Percentiles rank a stretch among this genome's conserved stretches.
phyloP scores from a whole-genome alignment of 92 coral and sea anemone species.

The Palythoa caribaeorum region DNA sequence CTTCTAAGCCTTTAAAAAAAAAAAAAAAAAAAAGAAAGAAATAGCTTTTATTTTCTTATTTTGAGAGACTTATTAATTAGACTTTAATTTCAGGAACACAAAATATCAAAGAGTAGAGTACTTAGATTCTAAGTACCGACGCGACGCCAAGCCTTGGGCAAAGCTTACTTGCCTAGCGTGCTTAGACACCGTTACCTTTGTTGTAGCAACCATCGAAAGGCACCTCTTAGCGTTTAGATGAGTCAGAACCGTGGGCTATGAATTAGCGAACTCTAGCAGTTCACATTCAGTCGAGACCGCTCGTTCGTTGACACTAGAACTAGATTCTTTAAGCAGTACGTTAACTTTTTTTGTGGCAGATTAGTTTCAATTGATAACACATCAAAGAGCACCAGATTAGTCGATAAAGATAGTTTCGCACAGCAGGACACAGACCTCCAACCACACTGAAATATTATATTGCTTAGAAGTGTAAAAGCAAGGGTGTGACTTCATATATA shows the following conservation, averaged over 20 bases:
- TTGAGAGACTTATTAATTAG: slow-evolving; percentile 3
- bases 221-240: neutral
- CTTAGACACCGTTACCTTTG: neutral
- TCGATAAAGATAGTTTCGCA: neutral
- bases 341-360: neutral
- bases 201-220: slow-evolving; percentile 14
- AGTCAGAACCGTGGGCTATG: neutral
- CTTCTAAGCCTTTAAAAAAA: too few relatives aligned
- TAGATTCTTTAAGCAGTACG: neutral
- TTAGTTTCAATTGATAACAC: neutral
- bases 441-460: neutral
- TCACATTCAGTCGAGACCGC: neutral
- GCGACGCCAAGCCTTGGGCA: neutral
- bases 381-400: neutral
- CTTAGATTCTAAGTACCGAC: neutral
- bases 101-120: neutral
- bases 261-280: neutral
- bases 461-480: neutral
- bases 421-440: neutral
- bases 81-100: neutral
- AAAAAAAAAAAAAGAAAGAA: neutral
- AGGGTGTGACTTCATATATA: neutral
- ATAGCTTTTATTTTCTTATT: neutral
- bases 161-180: neutral
- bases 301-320: neutral